Base-by-base conservation (phyloP, 2,113 vertebrate species). In the Xyliphius kryptos region DNA sequence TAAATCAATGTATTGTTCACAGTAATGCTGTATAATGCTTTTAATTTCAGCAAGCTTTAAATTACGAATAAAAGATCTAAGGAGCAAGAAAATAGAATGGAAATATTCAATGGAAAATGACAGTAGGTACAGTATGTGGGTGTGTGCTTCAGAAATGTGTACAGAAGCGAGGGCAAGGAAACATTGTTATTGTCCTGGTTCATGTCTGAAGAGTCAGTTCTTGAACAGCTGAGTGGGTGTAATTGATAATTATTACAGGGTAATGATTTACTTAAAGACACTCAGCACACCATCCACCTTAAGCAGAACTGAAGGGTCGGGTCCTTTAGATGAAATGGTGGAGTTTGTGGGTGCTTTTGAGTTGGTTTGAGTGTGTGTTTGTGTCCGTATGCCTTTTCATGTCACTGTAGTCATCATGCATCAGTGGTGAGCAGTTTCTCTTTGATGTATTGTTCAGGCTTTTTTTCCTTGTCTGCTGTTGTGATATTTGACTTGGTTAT, bases 251-350 rank as follows among this genome's bases (percentile, higher is more conserved):
- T 80, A 80, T 74, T 74, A 68, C 65, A 72, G 67, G 56, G 61
- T 85, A 82, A 84, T 79, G 76, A 77, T 80, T 79, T 78, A 74
- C 79, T 82, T 83, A 58, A 66, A 66, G 57, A 58, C 50, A 66
- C 41, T 16, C 53, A 55, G 41, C 56, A 51, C 55, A 58, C 32
- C 50, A 62, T 66, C 52, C 40, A 69, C 59, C 56, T 37, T 20
- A 21, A 52, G 46, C 54, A 72, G 65, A 61, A 19, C 70, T 69
- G 44, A 68, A 64, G 68, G 44, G 52, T 15, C 52, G 38, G 49
- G 70, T 71, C 61, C 55, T 72, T 72, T 56, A 20, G 56, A 58
- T 64, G 26, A 61, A 61, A 61, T 50, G 54, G 59, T 13, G 19
- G 46, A 69, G 56, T 14, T 66, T 72, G 57, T 68, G 63, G 60